Conservation (phyloP, 2,888 invertebrate genomes). For the Eristalinus sepulchralis region DNA sequence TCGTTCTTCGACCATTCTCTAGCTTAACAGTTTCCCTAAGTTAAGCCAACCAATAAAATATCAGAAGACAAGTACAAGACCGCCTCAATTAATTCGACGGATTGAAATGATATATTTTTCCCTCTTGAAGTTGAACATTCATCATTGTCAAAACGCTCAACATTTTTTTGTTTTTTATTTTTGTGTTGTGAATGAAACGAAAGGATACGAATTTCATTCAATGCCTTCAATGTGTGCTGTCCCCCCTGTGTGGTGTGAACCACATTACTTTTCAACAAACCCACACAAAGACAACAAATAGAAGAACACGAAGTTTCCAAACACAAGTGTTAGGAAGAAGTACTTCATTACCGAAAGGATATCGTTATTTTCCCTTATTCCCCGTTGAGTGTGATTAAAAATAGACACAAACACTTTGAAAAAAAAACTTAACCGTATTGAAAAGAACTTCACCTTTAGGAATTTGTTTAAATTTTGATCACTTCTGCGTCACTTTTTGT, state of each 20-base stretch:
- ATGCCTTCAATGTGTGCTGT: neutral
- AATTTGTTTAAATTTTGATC: neutral
- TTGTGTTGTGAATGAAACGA: neutral
- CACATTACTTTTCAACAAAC: neutral
- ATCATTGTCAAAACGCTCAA: neutral
- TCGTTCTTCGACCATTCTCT: no score
- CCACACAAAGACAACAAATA: neutral
- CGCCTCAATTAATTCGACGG: neutral
- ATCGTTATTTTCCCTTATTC: neutral
- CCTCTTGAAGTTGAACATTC: neutral
- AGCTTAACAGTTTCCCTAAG: no score
- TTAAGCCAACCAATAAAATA: no score
- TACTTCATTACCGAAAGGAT: neutral
- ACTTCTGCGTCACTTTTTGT: neutral
- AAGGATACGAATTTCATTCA: slow-evolving; percentile 3
- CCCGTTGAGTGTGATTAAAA: neutral
- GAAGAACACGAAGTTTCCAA: neutral
- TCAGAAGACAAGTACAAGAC: no score
- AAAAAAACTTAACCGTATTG: neutral
- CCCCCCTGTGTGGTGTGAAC: neutral
- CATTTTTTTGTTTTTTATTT: no score
- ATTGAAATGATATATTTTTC: neutral
- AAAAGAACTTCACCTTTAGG: neutral
- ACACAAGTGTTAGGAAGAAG: neutral
- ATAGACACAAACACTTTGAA: neutral